Conservation (phyloP, 2,113 vertebrate species). For the Scomber colias region DNA sequence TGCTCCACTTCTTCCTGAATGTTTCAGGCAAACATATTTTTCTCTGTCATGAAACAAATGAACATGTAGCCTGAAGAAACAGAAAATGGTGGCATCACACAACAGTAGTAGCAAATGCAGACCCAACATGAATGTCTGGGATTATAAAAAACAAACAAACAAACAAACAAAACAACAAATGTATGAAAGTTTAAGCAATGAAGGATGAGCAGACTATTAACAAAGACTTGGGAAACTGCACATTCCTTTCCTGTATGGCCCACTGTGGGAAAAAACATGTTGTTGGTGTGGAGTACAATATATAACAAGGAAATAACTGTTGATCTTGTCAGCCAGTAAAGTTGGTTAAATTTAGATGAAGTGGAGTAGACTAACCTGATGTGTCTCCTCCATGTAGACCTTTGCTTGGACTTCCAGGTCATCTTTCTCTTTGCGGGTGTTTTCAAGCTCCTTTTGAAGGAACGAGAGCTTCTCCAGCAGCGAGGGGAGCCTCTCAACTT, state of each 20-base stretch:
- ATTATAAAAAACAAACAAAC: no score
- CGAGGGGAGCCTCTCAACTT: constrained; percentile 85
- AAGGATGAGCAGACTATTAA: not conserved
- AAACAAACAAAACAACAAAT: no score
- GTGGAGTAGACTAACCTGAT: constrained; percentile 82
- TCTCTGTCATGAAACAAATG: not conserved
- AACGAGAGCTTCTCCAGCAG: constrained; percentile 92
- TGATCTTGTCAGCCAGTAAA: not conserved
- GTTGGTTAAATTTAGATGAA: not conserved
- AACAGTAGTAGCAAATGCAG: not conserved
- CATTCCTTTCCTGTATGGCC: not conserved
- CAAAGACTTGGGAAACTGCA: not conserved
- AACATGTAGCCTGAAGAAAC: not conserved
- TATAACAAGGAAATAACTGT: not conserved
- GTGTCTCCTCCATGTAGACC: constrained; percentile 87
- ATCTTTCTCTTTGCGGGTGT: constrained; percentile 87
- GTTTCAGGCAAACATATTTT: not conserved
- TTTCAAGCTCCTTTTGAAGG: constrained; percentile 89
- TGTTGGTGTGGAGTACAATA: not conserved
- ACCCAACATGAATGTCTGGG: no score
- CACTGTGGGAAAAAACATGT: not conserved
- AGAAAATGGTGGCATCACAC: not conserved
- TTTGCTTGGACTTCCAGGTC: constrained; percentile 85
- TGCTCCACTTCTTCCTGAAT: not conserved
- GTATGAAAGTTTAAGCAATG: no score